Base-by-base conservation (phyloP, 37 sponge, comb jelly and placozoan species). In the Spongia lamella region DNA sequence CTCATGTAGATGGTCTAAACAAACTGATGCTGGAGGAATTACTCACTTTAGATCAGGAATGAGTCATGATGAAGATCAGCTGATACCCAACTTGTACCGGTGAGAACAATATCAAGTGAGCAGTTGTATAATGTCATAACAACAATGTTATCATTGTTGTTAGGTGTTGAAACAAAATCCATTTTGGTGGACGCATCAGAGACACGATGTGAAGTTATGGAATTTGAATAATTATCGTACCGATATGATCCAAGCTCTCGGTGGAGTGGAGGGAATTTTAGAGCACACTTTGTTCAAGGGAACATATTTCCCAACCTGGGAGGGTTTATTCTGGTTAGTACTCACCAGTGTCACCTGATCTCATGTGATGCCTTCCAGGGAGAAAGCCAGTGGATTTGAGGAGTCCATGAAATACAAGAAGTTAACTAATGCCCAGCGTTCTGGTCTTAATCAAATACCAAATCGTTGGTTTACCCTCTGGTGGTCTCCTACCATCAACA, bases 371-470 rank as follows among this genome's bases (percentile, higher is more conserved):
- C n/a, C n/a, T n/a, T 58, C 29, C 60, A 72, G 86, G 84, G 99
- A 98, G 94, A 98, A 98, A 68, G 96, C 99, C 47, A 93, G 94
- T 59, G 96, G 96, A 0, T 98, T 98, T 85, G 99, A 98, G 78
- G 99, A 98, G 90, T 96, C 96, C 50, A 98, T 98, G 99, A 98
- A 98, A 85, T 98, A 98, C 89, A 98, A 98, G 92, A 98, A 98
- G 73, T 78, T 98, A 68, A 98, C 99, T 17, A 94, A 98, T 59
- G 99, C 99, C 49, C 99, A 98, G 92, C 70, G 99, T 4, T 93
- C 94, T 40, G 99, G 99, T 65, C 92, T 98, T 27, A 98, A 98
- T 70, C 99, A 98, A 87, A 98, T 98, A 26, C 99, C 99, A 21
- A 98, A 98, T 79, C 69, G 99, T 40, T 56, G 99, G 21, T 98